Conservation (phyloP, 2,888 invertebrate genomes). For the Cheilosia impressa region DNA sequence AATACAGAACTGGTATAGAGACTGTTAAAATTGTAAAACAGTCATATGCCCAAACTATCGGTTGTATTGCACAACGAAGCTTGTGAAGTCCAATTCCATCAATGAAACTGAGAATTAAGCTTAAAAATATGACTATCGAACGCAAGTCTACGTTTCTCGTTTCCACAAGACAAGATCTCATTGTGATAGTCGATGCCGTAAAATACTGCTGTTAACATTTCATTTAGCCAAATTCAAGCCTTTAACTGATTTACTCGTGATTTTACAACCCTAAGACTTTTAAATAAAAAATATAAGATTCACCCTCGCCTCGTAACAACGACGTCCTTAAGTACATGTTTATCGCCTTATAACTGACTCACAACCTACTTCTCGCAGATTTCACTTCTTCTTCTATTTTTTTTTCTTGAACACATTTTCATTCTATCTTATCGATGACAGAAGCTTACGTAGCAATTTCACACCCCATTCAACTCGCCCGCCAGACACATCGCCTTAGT, state of each 20-base stretch:
- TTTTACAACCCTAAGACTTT: not conserved
- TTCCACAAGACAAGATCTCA: not conserved
- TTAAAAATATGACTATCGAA: not conserved
- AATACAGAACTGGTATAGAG: too few species aligned
- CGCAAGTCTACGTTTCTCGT: too few species aligned
- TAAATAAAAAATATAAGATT: not conserved
- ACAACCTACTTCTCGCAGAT: constrained; percentile 33
- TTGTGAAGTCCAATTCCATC: too few species aligned
- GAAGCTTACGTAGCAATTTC: constrained; percentile 72
- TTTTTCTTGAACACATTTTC: constrained; percentile 12
- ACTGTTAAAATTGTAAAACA: too few species aligned
- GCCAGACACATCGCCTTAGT: constrained; percentile 24
- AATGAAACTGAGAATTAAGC: not conserved
- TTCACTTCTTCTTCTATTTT: constrained; percentile 11
- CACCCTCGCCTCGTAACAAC: constrained; percentile 20
- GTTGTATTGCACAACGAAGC: too few species aligned
- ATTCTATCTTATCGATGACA: constrained; percentile 71
- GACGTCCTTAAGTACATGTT: constrained; percentile 53
- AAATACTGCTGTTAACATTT: constrained; percentile 11
- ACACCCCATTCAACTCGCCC: constrained; percentile 64
- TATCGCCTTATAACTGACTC: constrained; percentile 64
- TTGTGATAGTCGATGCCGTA: not conserved
- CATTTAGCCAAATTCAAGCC: not conserved
- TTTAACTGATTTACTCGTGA: too few species aligned
- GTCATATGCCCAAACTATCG: too few species aligned